Percentiles rank a stretch among this genome's conserved stretches.
phyloP scores from a whole-genome alignment of 2,113 vertebrate species.

The Cephalopholis sonnerati region DNA sequence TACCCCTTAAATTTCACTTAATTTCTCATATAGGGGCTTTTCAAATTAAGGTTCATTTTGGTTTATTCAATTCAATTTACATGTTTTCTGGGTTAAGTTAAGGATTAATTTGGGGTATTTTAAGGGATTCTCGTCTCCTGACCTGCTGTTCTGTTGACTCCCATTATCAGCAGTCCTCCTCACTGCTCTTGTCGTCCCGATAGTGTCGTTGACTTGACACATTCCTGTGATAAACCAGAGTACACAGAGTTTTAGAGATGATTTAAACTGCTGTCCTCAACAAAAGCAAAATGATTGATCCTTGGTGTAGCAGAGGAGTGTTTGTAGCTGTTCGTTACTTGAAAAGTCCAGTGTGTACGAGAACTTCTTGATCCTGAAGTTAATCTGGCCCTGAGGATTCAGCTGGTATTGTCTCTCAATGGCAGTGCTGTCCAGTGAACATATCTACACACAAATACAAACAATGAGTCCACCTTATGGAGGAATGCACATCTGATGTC shows the following conservation, averaged over 20 bases:
- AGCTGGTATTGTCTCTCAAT: constrained; percentile 74
- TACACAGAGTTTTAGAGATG: not conserved
- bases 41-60: not conserved
- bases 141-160: constrained; percentile 56
- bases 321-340: constrained; percentile 40
- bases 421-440: constrained; percentile 64
- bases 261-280: not conserved
- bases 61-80: not conserved
- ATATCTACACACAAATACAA: constrained; percentile 51
- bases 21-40: not conserved
- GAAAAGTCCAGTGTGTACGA: constrained; percentile 70
- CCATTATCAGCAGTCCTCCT: constrained; percentile 42
- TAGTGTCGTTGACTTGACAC: constrained; percentile 64
- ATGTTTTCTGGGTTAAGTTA: not conserved
- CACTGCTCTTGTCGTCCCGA: constrained; percentile 52
- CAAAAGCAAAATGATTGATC: not conserved
- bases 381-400: constrained; percentile 59
- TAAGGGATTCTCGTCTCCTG: not conserved
- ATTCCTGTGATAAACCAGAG: constrained; percentile 55
- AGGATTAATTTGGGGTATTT: not conserved
- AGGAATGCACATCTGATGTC: not conserved
- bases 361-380: constrained; percentile 40
- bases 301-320: not conserved
- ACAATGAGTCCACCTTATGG: not conserved
- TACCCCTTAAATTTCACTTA: not conserved